phyloP scores from a whole-genome alignment of 1,140 invertebrate genomes.

The Drosophila insularis region DNA sequence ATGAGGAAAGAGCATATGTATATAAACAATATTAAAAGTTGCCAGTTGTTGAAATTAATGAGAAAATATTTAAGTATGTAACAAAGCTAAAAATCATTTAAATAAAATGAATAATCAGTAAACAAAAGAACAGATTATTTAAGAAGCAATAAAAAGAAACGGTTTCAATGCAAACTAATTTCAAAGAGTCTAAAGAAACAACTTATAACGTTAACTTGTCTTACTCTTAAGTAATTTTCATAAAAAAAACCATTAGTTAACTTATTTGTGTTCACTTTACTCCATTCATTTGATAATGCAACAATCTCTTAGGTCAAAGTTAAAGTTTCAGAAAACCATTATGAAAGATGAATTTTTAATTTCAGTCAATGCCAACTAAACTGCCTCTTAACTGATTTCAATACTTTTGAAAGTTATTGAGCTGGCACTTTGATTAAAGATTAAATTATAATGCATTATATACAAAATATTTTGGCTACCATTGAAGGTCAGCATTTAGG shows the following conservation, averaged over 20 bases:
- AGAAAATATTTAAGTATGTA: background rate
- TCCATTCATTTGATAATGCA: background rate
- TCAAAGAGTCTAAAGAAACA: background rate
- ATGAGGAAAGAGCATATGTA: slow-evolving; percentile 4
- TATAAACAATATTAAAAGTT: slow-evolving; percentile 12
- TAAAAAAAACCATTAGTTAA: background rate
- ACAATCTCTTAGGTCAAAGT: background rate
- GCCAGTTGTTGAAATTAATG: slow-evolving; percentile 17
- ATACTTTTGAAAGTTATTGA: background rate
- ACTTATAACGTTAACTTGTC: background rate
- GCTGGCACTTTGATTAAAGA: background rate
- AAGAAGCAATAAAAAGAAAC: background rate
- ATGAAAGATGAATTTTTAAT: background rate
- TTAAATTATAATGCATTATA: background rate
- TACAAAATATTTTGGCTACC: background rate
- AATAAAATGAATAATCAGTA: slow-evolving; percentile 11
- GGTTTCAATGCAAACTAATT: background rate
- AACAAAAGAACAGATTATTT: background rate
- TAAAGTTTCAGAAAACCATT: background rate
- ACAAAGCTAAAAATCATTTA: background rate
- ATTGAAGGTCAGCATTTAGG: background rate
- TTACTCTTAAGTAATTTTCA: background rate
- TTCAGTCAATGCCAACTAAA: background rate
- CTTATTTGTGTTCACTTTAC: too few species aligned
- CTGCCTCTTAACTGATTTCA: background rate